Evolutionary conservation across 2,113 vertebrate species (phyloP), one percentile per base, ranked within the genome.

Genomic region (Silurus meridionalis): DNA sequence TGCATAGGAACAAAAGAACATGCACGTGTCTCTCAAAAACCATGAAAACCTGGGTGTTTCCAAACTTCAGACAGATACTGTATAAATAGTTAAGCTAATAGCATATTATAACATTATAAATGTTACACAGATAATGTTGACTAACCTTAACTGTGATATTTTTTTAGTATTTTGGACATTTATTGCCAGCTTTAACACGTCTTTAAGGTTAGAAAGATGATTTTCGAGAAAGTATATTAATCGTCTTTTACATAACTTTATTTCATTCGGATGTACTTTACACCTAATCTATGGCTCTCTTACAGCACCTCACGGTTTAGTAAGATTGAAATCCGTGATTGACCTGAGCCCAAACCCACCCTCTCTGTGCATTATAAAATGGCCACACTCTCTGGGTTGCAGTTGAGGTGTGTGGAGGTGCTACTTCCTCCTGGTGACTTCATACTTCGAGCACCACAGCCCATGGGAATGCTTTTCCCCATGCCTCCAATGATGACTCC

Each of bases 371-470:
- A 52, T 74, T 96, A 96, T 91, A 97, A 95, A 95, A 97, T 97
- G 92, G 96, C 96, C 4, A 96, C 95, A 89, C 95, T 96, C 91
- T 98, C 97, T 0, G 96, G 95, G 78, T 95, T 96, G 87, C 96
- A 97, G 95, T 96, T 97, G 92, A 98, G 96, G 91, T 97, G 97
- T 5, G 97, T 95, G 58, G 97, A 97, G 8, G 96, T 95, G 93
- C 96, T 96, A 92, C 96, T 96, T 63, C 94, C 95, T 0, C 96
- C 96, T 0, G 96, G 95, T 1, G 97, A 96, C 90, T 98, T 98
- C 75, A 96, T 96, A 79, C 94, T 94, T 80, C 95, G 94, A 0
- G 93, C 92, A 4, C 94, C 90, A 0, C 95, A 92, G 13, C 93
- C 91, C 69, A 95, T 86, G 0, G 93, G 85, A 0, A 92, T 91